Base-by-base conservation (phyloP, 2,113 vertebrate genomes). In the Tupaia chinensis region DNA sequence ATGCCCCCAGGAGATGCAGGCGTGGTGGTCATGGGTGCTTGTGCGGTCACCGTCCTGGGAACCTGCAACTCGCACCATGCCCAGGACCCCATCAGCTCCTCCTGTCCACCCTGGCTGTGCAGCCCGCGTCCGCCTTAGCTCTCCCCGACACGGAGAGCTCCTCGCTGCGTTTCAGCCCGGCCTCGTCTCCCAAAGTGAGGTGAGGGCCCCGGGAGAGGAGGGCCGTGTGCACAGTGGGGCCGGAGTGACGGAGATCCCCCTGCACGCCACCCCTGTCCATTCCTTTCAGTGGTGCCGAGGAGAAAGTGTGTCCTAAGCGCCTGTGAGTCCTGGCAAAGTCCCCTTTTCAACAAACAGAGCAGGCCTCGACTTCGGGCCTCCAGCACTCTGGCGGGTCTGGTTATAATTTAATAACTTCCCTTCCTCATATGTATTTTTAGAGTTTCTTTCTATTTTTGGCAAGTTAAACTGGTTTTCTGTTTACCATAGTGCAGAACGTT, bases 371-470 rank as follows among this genome's bases (percentile, higher is more conserved):
- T 27, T 27, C 9, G 2, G 11, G 93, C 78, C 63, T 86, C 74
- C 88, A 80, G 74, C 53, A 32, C 9, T 34, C 66, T 74, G 79
- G 89, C 5, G 22, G 80, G 73, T 95, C 97, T 97, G 97, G 95
- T 96, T 96, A 93, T 97, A 89, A 96, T 97, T 97, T 91, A 81
- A 89, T 95, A 80, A 80, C 72, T 96, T 96, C 83, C 89, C 86
- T 88, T 90, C 56, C 83, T 87, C 65, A 10, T 34, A 87, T 96
- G 94, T 96, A 96, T 96, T 97, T 97, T 98, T 97, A 95, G 96
- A 80, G 15, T 88, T 79, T 93, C 81, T 94, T 93, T 97, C 95
- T 96, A 90, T 97, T 96, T 96, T 82, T 73, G 92, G 95, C 94
- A 86, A 78, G 44, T 77, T 68, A 68, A 95, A 76, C 87, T 97